Evolutionary conservation across 2,113 vertebrate species (phyloP).

Genomic region (Gyps fulvus): DNA sequence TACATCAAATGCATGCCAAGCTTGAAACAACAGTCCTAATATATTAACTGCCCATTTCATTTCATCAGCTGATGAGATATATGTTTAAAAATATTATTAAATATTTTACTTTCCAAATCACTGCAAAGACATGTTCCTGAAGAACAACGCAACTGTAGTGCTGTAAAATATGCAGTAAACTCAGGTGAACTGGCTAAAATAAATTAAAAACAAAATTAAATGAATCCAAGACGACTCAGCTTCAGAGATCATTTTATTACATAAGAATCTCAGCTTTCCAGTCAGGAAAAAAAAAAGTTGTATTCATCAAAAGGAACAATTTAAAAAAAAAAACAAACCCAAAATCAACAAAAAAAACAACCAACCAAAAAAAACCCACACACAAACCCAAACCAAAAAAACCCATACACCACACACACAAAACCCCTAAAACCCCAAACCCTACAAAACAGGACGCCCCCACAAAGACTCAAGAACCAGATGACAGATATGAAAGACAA

Average conservation of each 20-base stretch:
- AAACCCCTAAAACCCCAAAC: neutral
- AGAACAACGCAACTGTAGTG: neutral
- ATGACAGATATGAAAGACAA: neutral
- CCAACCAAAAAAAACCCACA: neutral
- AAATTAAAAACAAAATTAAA: neutral
- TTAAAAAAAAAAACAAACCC: neutral
- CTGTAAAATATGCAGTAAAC: neutral
- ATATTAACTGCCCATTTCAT: neutral
- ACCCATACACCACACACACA: fast-evolving
- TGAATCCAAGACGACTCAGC: neutral
- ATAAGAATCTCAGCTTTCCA: neutral
- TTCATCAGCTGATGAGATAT: neutral
- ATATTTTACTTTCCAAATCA: neutral
- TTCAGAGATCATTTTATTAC: neutral
- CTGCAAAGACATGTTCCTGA: neutral
- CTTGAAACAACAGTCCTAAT: neutral
- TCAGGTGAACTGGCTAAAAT: neutral
- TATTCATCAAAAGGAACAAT: neutral
- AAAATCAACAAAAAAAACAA: neutral
- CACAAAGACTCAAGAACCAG: neutral
- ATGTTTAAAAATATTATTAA: neutral
- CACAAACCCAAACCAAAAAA: neutral
- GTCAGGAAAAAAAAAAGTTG: neutral
- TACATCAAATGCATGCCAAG: neutral
- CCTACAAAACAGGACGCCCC: neutral